Evolutionary conservation across 2,113 vertebrate species (phyloP).

Genomic region (Notechis scutatus): DNA sequence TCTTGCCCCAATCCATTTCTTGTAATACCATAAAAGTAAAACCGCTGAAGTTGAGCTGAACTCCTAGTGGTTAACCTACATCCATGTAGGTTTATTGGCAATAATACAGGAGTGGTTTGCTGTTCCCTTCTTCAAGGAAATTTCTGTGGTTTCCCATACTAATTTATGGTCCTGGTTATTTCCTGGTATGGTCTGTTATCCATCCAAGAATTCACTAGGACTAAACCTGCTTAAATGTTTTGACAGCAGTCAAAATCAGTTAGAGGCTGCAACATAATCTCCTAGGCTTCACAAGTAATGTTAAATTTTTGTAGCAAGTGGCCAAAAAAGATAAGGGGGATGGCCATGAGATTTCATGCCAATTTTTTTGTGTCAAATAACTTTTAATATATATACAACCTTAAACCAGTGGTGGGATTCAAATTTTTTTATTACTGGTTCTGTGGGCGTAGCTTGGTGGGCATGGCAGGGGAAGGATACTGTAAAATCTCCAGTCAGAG

Average conservation of each 20-base stretch:
- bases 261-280: not conserved
- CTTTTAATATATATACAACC: not conserved
- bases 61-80: not conserved
- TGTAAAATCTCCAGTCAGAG: too few species aligned
- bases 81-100: not conserved
- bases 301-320: not conserved
- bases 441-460: too few species aligned
- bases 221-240: not conserved
- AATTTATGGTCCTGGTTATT: not conserved
- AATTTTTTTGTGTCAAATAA: not conserved
- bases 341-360: not conserved
- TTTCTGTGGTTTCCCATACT: not conserved
- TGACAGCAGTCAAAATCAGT: not conserved
- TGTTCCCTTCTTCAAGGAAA: not conserved
- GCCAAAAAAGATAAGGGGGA: not conserved
- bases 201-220: not conserved
- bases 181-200: not conserved
- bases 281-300: not conserved
- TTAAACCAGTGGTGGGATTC: too few species aligned
- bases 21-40: not conserved
- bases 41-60: not conserved
- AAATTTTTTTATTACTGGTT: too few species aligned
- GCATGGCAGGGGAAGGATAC: too few species aligned
- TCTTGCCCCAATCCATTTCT: not conserved
- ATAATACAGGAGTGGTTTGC: not conserved